Evolutionary conservation across 2,888 invertebrate species (phyloP), one percentile per base, ranked within the genome.

Genomic region (Poecilus cupreus): DNA sequence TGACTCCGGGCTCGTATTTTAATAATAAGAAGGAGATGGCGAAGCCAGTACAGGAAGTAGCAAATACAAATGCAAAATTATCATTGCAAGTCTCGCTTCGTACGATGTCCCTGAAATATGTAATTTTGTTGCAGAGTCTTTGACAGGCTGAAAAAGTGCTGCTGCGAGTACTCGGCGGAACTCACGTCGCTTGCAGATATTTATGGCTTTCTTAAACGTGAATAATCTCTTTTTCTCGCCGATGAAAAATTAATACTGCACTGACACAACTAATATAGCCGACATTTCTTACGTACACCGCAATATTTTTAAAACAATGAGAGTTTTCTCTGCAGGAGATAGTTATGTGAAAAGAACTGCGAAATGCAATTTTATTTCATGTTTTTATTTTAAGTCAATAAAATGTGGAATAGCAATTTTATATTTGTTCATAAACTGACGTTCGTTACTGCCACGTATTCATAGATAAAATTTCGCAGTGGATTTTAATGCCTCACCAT

Each of bases 121-220:
- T 72, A 72, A 75, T 75, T 54, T 54, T 26, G 24, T 26, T 54
- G 46, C 75, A n/a, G 4, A 75, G 51, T 26, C 22, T 26, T 75
- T 54, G 51, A 16, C 49, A 75, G 54, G n/a, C n/a, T 16, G 74
- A 75, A 75, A 75, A 75, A 75, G 51, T 51, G 75, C n/a, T 10
- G 54, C 13, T 32, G 22, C 18, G 32, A 32, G 32, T 51, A 18
- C 54, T 26, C 32, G 26, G 13, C 75, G 16, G 43, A 18, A 51
- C 32, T 51, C 54, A 51, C 51, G 75, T 49, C 75, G 16, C 32
- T 32, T 49, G 54, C 75, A 75, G 75, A 75, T 26, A 75, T 75
- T 75, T 75, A 75, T 75, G 54, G 51, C 54, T 75, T 75, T 75
- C 75, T 75, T 75, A 54, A 75, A 75, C 75, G n/a, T 75, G 75